Evolutionary conservation across 2,113 vertebrate species (phyloP).

Genomic region (Hippocampus zosterae): DNA sequence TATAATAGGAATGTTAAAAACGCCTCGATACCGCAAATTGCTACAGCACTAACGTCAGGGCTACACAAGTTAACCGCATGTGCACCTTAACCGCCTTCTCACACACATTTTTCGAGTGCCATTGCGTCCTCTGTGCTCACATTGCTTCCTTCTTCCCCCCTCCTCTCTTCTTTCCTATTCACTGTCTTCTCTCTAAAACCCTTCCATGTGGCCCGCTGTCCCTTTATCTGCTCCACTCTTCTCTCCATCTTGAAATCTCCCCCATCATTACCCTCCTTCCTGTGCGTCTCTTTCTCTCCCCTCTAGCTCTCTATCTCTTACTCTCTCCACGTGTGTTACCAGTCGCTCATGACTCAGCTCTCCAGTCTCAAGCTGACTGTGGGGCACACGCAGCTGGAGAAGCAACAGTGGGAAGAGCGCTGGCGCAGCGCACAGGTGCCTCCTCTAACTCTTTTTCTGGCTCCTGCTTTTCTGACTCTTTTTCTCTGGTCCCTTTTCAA

Average conservation of each 20-base stretch:
- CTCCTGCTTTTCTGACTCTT: slow-evolving; percentile 1
- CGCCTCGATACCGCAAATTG: not conserved
- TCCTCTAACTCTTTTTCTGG: slow-evolving; percentile 38
- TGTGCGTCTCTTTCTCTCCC: slow-evolving; percentile 25
- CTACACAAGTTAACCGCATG: not conserved
- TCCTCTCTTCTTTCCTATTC: slow-evolving; percentile 15
- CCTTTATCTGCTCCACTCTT: slow-evolving; percentile 18
- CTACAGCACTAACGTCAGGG: not conserved
- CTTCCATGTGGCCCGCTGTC: slow-evolving; percentile 31
- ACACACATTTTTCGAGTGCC: not conserved
- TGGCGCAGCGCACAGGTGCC: slow-evolving; percentile 69
- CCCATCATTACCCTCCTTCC: slow-evolving; percentile 38
- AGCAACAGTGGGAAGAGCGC: slow-evolving; percentile 70
- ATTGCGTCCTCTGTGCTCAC: slow-evolving; percentile 45
- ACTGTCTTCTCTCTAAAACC: slow-evolving; percentile 20
- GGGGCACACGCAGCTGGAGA: slow-evolving; percentile 73
- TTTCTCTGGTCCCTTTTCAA: not conserved
- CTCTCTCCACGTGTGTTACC: slow-evolving; percentile 67
- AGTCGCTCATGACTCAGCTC: slow-evolving; percentile 69
- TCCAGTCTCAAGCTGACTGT: slow-evolving; percentile 73
- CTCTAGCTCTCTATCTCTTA: slow-evolving; percentile 69
- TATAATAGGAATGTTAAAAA: not conserved
- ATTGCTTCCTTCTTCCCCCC: slow-evolving; percentile 41
- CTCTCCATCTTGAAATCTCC: not conserved
- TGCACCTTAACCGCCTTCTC: not conserved